Evolutionary conservation across 2,113 vertebrate genomes (phyloP), one percentile per base, ranked within the genome.

Genomic region (Podiceps cristatus): DNA sequence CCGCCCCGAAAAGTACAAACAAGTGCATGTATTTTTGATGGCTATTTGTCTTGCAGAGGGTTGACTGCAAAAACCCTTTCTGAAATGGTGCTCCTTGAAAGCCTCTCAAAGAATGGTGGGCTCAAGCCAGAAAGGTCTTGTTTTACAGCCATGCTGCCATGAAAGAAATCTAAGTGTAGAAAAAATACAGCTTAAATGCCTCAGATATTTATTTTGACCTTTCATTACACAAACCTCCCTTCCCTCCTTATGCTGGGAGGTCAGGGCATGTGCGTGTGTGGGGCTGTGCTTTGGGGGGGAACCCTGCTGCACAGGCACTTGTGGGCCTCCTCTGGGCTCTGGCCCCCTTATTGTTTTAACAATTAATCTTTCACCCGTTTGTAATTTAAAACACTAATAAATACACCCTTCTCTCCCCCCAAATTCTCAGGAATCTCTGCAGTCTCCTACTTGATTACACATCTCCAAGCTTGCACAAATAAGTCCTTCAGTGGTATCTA

Each of bases 171-270:
- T 24, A 95, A 93, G 73, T 49, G 44, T 73, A 89, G 74, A 49
- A 86, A 95, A 90, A 96, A 40, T 53, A 89, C 52, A 60, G 64
- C 49, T 92, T 85, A 60, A 94, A 89, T 95, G 42, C 76, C 80
- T 94, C 28, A 75, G 95, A 16, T 96, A 76, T 91, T 96, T 96
- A 76, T 94, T 96, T 88, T 88, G 42, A 59, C 53, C 89, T 87
- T 79, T 83, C 69, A 25, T 88, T 86, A 44, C 78, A 72, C 33
- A 72, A 74, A 58, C 60, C 28, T 83, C 18, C 53, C 66, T 67
- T 76, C 78, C 45, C 22, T 94, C 29, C 45, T 55, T 78, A 55
- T 15, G n/a, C 71, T 50, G 25, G 81, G 63, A 84, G 91, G 56
- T 96, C 91, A 87, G 91, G 76, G 47, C 12, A 1, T 12, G 13